Percentiles rank a stretch among this genome's conserved stretches.
Conservation (phyloP, 2,888 invertebrate species). For the Aspidapion aeneum region DNA sequence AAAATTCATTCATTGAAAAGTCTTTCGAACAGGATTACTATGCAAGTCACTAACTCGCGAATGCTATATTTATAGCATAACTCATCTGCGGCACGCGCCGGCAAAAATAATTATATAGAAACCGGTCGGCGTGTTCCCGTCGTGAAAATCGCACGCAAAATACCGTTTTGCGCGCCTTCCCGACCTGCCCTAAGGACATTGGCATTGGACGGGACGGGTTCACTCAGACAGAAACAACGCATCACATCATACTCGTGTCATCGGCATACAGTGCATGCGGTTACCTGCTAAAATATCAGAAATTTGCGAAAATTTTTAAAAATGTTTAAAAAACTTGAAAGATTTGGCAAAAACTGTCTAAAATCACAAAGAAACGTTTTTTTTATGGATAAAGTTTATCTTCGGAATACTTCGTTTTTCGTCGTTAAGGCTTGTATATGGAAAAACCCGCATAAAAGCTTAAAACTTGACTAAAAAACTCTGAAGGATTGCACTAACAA, state of each 20-base stretch:
- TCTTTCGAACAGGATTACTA: background rate
- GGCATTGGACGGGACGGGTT: slow-evolving; percentile 41
- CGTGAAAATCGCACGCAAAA: slow-evolving; percentile 36
- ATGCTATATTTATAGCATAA: background rate
- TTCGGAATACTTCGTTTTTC: no score
- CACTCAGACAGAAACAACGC: background rate
- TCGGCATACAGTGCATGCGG: background rate
- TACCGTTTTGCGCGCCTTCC: slow-evolving; percentile 40
- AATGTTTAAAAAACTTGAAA: no score
- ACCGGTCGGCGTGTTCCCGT: slow-evolving; percentile 11
- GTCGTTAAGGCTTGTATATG: no score
- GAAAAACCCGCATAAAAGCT: no score
- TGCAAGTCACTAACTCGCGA: background rate
- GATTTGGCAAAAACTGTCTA: no score
- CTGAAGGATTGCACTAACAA: no score
- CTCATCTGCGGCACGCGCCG: background rate
- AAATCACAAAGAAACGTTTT: no score
- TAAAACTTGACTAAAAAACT: no score
- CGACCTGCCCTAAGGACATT: slow-evolving; percentile 48
- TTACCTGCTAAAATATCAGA: no score
- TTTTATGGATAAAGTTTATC: no score
- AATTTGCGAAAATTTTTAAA: no score
- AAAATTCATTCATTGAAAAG: background rate
- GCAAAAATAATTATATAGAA: no score
- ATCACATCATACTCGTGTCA: background rate